Percentiles rank a stretch among this genome's conserved stretches.
phyloP scores from a whole-genome alignment of 2,888 invertebrate genomes.

The Chironomus riparius region DNA sequence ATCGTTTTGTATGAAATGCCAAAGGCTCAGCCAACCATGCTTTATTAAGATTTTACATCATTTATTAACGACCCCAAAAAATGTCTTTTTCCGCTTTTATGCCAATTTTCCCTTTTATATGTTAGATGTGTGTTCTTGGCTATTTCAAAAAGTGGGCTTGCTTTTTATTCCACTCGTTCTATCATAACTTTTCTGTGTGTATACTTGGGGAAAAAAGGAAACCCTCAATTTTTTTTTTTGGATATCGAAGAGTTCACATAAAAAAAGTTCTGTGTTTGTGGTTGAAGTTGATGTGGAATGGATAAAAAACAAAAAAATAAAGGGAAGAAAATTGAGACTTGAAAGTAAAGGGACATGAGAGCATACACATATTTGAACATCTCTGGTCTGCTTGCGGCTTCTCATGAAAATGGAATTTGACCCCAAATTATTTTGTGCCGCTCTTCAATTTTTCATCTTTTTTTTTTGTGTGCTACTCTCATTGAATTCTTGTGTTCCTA shows the following conservation, averaged over 20 bases:
- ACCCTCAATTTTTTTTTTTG: no score
- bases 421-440: constrained; percentile 5
- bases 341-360: not conserved
- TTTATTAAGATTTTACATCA: no score
- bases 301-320: not conserved
- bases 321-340: constrained; percentile 22
- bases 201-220: no score
- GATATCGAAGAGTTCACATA: not conserved
- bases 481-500: not conserved
- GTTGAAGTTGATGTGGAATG: not conserved
- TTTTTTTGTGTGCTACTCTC: not conserved
- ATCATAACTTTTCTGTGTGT: no score
- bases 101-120: not conserved
- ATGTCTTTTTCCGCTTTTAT: not conserved
- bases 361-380: constrained; percentile 4
- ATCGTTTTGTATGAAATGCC: no score
- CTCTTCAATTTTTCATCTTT: not conserved
- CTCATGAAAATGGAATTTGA: constrained; percentile 17
- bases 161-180: not conserved
- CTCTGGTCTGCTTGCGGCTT: constrained; percentile 14
- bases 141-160: not conserved
- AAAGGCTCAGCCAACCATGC: no score
- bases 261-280: constrained; percentile 1
- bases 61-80: no score
- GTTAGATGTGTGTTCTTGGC: not conserved